phyloP scores from a whole-genome alignment of 2,797 vertebrate species.

The Gymnoscopelus braueri region DNA sequence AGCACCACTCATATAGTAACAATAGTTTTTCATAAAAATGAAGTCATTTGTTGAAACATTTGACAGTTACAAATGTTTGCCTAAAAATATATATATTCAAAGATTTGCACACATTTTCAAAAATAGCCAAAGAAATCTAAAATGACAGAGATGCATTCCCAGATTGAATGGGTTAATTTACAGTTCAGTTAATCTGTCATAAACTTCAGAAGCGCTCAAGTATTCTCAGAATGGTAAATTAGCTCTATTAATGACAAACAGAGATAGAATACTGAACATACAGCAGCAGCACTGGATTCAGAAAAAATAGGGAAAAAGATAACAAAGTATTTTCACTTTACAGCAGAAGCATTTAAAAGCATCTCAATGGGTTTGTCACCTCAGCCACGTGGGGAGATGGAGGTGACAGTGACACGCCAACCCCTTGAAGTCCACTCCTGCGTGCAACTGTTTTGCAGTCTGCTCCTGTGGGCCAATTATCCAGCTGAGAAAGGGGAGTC shows the following conservation, averaged over 20 bases:
- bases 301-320: constrained; percentile 21
- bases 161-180: too few relatives aligned
- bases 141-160: too few relatives aligned
- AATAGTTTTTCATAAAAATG: too few relatives aligned
- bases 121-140: too few relatives aligned
- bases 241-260: constrained; percentile 30
- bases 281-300: constrained; percentile 32
- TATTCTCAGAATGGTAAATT: constrained; percentile 29
- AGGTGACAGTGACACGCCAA: constrained; percentile 53
- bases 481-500: constrained; percentile 26
- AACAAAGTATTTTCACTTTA: constrained; percentile 29
- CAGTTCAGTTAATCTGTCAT: constrained; percentile 2
- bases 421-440: constrained; percentile 54
- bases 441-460: constrained; percentile 30
- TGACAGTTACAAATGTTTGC: too few relatives aligned
- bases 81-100: too few relatives aligned
- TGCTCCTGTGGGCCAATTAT: constrained; percentile 32
- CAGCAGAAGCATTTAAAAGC: constrained; percentile 39
- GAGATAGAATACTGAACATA: constrained; percentile 10
- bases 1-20: too few relatives aligned
- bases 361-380: constrained; percentile 57
- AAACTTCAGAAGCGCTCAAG: constrained; percentile 5
- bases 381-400: constrained; percentile 30
- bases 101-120: too few relatives aligned
- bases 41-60: too few relatives aligned